Evolutionary conservation across 2,113 vertebrate genomes (phyloP).

Genomic region (Colaptes auratus): DNA sequence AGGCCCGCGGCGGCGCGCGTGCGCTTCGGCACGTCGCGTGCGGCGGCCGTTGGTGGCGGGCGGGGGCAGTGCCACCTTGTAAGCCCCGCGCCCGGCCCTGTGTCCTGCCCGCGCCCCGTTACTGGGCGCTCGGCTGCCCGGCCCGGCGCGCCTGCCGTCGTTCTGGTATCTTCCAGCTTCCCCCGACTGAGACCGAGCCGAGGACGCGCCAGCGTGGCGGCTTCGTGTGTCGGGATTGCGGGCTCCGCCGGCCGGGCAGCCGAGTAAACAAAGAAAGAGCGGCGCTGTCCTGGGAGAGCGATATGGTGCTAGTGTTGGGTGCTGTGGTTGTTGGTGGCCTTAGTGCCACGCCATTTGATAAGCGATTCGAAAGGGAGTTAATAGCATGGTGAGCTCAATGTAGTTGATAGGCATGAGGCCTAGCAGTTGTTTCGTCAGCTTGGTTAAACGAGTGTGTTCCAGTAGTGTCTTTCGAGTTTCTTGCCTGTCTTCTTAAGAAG

Average conservation of each 20-base stretch:
- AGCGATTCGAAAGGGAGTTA: not conserved
- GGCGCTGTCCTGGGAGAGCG: not conserved
- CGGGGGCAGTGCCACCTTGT: not conserved
- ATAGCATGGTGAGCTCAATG: not conserved
- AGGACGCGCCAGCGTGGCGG: not conserved
- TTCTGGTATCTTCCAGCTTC: not conserved
- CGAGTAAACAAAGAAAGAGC: not conserved
- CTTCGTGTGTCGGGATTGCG: not conserved
- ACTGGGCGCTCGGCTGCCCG: not conserved
- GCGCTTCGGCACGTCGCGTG: not conserved
- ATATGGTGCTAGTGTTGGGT: fast-evolving
- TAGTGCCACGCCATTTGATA: fast-evolving
- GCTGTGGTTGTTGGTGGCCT: fast-evolving
- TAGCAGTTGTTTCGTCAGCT: not conserved
- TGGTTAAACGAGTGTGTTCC: not conserved
- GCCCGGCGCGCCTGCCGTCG: not conserved
- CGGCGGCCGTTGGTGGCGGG: not conserved
- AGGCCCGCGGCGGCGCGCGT: not conserved
- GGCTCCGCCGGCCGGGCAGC: too few relatives aligned
- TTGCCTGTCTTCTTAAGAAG: not conserved
- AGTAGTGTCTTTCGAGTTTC: fast-evolving
- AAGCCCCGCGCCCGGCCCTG: not conserved
- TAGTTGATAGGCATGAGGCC: not conserved
- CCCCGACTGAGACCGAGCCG: not conserved
- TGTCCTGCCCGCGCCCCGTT: not conserved